Percentiles rank a stretch among this genome's conserved stretches.
Conservation (phyloP, 2,888 invertebrate species). For the Ptychoptera albimana region DNA sequence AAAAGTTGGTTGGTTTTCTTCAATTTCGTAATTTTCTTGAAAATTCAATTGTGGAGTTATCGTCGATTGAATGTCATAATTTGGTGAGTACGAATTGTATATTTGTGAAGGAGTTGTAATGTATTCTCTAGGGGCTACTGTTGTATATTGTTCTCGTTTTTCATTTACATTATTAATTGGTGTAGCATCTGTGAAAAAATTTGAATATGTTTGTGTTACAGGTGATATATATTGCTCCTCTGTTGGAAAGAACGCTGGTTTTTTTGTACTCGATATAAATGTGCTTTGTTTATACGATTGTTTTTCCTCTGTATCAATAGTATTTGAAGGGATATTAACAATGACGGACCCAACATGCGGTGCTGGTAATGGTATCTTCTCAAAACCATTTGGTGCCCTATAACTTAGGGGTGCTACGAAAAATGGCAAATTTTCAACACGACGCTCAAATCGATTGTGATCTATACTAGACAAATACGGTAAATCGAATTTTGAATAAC, state of each 20-base stretch:
- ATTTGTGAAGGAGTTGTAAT: background rate
- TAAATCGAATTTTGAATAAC: conserved; percentile 64
- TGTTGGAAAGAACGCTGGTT: no score
- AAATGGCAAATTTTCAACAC: conserved; percentile 60
- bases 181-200: background rate
- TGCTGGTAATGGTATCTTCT: conserved; percentile 71
- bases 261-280: conserved; percentile 12
- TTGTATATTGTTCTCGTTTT: background rate
- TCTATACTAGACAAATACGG: conserved; percentile 66
- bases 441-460: conserved; percentile 46
- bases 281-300: conserved; percentile 16
- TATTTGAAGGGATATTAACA: conserved; percentile 34
- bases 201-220: background rate
- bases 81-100: no score
- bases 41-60: no score
- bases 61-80: no score
- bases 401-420: conserved; percentile 77
- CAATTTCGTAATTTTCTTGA: no score
- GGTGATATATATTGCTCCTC: background rate
- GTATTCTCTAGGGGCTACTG: background rate
- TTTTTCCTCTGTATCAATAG: background rate
- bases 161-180: background rate
- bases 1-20: no score
- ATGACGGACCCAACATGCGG: conserved; percentile 79
- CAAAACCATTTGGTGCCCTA: conserved; percentile 67